Conservation (phyloP, 2,888 invertebrate genomes). For the Keiferia lycopersicella region DNA sequence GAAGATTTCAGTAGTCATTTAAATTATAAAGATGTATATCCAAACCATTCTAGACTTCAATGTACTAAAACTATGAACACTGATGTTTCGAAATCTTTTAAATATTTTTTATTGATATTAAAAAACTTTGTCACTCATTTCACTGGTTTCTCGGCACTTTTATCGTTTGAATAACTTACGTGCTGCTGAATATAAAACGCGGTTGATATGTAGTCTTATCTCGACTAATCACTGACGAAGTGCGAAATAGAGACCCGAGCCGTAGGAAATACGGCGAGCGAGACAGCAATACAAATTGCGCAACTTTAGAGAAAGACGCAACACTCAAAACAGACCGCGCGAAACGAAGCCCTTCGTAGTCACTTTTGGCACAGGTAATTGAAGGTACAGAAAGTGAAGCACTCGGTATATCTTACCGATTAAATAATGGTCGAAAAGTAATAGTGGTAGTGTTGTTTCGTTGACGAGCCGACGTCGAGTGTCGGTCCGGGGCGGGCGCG, state of each 20-base stretch:
- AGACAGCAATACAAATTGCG: slow-evolving; percentile 60
- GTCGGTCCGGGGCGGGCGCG: slow-evolving; percentile 79
- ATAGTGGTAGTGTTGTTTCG: slow-evolving; percentile 70
- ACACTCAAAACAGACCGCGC: slow-evolving; percentile 43
- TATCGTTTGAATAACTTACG: slow-evolving; percentile 58
- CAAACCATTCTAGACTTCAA: not conserved
- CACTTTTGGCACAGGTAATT: slow-evolving; percentile 58
- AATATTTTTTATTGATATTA: not conserved
- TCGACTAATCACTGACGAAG: slow-evolving; percentile 64
- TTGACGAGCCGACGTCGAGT: slow-evolving; percentile 82
- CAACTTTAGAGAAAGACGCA: slow-evolving; percentile 61
- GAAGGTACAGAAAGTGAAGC: slow-evolving; percentile 48
- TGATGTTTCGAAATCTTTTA: not conserved
- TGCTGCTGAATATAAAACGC: slow-evolving; percentile 62
- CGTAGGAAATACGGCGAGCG: slow-evolving; percentile 45
- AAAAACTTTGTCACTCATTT: slow-evolving; percentile 2
- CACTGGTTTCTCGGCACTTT: slow-evolving; percentile 23
- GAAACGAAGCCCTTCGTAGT: slow-evolving; percentile 38
- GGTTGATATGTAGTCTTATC: slow-evolving; percentile 51
- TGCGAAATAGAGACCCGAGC: slow-evolving; percentile 46
- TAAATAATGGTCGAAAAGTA: slow-evolving; percentile 72
- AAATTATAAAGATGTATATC: not conserved
- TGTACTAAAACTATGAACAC: not conserved
- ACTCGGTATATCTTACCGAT: slow-evolving; percentile 74
- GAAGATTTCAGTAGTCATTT: not conserved